Conservation (phyloP, 1,140 invertebrate species). For the Oscheius sp. region DNA sequence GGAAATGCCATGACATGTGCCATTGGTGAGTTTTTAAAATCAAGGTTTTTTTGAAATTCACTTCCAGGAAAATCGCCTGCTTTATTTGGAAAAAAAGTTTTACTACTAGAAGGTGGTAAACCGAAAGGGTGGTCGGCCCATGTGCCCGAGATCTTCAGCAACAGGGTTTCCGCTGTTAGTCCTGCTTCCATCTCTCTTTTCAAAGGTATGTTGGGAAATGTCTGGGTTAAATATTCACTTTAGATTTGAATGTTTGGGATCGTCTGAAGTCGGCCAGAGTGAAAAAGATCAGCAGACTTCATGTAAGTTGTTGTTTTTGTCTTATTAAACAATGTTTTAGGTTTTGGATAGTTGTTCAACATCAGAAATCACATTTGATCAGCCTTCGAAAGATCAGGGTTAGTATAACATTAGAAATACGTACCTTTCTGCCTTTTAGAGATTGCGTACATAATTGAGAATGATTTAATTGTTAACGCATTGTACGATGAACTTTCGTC, state of each 20-base stretch:
- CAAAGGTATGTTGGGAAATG: conserved; percentile 36
- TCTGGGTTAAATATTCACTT: neutral
- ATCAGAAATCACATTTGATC: conserved; percentile 42
- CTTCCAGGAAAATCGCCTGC: neutral
- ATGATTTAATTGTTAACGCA: conserved; percentile 36
- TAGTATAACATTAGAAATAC: neutral
- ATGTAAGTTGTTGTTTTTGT: too few species aligned
- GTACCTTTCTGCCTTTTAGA: conserved; percentile 30
- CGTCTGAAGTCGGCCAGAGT: conserved; percentile 27
- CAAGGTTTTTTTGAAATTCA: too few species aligned
- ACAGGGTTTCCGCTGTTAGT: conserved; percentile 44
- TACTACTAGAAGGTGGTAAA: conserved; percentile 26
- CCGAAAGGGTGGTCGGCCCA: conserved; percentile 7
- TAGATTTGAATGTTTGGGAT: conserved; percentile 41
- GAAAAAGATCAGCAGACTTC: conserved; percentile 37
- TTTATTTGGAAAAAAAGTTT: conserved; percentile 16
- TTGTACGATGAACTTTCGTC: conserved; percentile 43
- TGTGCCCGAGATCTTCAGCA: conserved; percentile 23
- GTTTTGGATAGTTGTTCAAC: conserved; percentile 42
- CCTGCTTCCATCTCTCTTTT: conserved; percentile 35
- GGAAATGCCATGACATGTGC: conserved; percentile 43
- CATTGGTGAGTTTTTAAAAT: too few species aligned
- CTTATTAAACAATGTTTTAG: too few species aligned
- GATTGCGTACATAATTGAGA: conserved; percentile 46
- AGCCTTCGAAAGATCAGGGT: conserved; percentile 10